Evolutionary conservation across 2,888 invertebrate genomes (phyloP).

Genomic region (Trichogramma dendrolimi): DNA sequence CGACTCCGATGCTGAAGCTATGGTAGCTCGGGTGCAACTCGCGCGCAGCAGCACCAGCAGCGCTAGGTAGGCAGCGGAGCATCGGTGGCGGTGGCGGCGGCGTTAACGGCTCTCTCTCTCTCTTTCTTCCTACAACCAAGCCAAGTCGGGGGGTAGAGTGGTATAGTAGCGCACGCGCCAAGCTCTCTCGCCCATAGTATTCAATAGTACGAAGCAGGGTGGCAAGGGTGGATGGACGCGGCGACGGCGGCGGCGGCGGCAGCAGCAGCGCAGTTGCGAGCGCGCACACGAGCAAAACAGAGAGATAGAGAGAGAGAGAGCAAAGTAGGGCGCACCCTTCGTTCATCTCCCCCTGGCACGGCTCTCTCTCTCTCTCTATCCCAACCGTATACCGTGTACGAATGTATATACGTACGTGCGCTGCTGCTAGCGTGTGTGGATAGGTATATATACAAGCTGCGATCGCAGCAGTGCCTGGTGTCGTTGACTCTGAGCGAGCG

Average conservation of each 20-base stretch:
- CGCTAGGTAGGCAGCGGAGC: conserved; percentile 13
- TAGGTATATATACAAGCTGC: no score
- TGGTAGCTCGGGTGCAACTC: no score
- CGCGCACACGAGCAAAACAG: background rate
- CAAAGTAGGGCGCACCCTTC: conserved; percentile 50
- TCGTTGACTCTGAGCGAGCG: background rate
- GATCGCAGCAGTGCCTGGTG: no score
- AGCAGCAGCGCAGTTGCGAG: background rate
- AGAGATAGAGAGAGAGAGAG: background rate
- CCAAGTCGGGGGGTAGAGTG: no score
- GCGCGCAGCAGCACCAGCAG: conserved; percentile 31
- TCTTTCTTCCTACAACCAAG: background rate
- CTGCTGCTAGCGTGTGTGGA: no score
- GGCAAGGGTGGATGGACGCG: background rate
- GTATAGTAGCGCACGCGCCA: background rate
- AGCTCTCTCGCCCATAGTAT: background rate
- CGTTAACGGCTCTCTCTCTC: background rate
- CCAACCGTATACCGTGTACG: conserved; percentile 23
- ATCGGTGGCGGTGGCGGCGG: background rate
- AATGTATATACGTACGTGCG: no score
- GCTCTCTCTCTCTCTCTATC: conserved; percentile 22
- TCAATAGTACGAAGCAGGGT: background rate
- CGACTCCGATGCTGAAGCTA: no score
- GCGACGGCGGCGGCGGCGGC: background rate
- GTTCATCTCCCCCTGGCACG: conserved; percentile 29